Percentiles rank a stretch among this genome's conserved stretches.
Conservation (phyloP, 1,140 invertebrate genomes). For the Centruroides vittatus region DNA sequence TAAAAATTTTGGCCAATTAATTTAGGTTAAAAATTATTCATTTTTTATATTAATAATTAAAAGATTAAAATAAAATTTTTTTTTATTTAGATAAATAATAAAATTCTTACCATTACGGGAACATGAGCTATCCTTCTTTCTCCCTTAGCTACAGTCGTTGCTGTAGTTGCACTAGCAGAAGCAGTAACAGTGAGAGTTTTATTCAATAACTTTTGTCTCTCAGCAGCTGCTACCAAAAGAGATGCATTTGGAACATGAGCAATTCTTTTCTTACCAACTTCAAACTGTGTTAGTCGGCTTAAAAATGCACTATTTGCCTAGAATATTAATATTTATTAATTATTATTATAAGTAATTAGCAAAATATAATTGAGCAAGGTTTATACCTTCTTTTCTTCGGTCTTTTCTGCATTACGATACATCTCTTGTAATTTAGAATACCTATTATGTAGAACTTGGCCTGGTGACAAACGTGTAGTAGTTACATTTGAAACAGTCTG, state of each 20-base stretch:
- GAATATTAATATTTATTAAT: background rate
- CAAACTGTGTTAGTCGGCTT: background rate
- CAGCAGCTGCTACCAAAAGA: constrained; percentile 1
- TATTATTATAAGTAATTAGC: background rate
- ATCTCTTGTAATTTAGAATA: constrained; percentile 25
- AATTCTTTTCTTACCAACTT: constrained; percentile 20
- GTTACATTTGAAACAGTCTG: background rate
- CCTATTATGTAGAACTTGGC: constrained; percentile 29
- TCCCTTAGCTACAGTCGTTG: constrained; percentile 44
- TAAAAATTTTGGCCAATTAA: too few species aligned
- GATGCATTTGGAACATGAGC: constrained; percentile 21
- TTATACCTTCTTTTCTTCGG: constrained; percentile 17
- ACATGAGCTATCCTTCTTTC: constrained; percentile 49
- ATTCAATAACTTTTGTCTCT: background rate
- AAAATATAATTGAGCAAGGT: background rate
- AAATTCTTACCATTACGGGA: constrained; percentile 34
- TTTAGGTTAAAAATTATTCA: too few species aligned
- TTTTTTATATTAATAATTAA: too few species aligned
- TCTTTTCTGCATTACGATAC: constrained; percentile 15
- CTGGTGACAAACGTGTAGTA: constrained; percentile 20
- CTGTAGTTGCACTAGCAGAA: background rate
- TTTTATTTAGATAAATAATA: background rate
- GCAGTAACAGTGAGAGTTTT: background rate
- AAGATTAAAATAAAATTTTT: too few species aligned
- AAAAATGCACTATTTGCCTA: background rate